A percentile compares a stretch with the other conserved stretches of the same genome.
These are phyloP conservation scores for Xenentodon cancila DNA, from an alignment of 2,797 vertebrate genomes.

Conservation along the genomic window DNA sequence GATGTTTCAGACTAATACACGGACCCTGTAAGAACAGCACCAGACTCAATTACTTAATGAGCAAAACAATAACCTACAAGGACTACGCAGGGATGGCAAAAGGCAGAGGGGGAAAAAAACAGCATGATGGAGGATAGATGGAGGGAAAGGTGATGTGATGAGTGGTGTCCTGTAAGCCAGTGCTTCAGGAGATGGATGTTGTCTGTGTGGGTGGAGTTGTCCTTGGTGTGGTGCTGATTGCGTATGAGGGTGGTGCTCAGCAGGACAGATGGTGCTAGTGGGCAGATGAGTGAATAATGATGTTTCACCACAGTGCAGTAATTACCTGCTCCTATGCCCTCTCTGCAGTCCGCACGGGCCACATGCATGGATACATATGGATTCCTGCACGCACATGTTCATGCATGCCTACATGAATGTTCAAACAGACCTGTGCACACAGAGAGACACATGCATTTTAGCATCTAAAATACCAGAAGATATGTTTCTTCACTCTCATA, in stretches of 20 bases:
- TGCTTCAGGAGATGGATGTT: slow-evolving; percentile 65
- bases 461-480: too few species aligned
- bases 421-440: slow-evolving; percentile 2
- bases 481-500: too few species aligned
- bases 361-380: slow-evolving; percentile 35
- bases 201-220: slow-evolving; percentile 72
- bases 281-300: slow-evolving; percentile 83
- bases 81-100: slow-evolving; percentile 15
- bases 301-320: slow-evolving; percentile 76
- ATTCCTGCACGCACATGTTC: slow-evolving; percentile 20
- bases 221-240: slow-evolving; percentile 77
- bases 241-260: slow-evolving; percentile 75
- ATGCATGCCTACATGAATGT: slow-evolving; percentile 10
- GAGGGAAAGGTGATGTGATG: slow-evolving; percentile 66
- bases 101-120: slow-evolving; percentile 17
- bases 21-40: slow-evolving; percentile 28
- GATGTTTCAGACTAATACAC: slow-evolving; percentile 46
- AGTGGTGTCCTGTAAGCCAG: slow-evolving; percentile 59
- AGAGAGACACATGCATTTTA: too few species aligned
- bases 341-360: slow-evolving; percentile 29
- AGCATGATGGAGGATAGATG: slow-evolving; percentile 47
- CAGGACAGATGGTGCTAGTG: slow-evolving; percentile 80
- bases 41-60: slow-evolving; percentile 58
- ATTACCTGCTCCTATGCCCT: slow-evolving; percentile 72
- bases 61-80: slow-evolving; percentile 37